Evolutionary conservation across 2,113 vertebrate genomes (phyloP), one percentile per base, ranked within the genome.

Genomic region (Cololabis saira): DNA sequence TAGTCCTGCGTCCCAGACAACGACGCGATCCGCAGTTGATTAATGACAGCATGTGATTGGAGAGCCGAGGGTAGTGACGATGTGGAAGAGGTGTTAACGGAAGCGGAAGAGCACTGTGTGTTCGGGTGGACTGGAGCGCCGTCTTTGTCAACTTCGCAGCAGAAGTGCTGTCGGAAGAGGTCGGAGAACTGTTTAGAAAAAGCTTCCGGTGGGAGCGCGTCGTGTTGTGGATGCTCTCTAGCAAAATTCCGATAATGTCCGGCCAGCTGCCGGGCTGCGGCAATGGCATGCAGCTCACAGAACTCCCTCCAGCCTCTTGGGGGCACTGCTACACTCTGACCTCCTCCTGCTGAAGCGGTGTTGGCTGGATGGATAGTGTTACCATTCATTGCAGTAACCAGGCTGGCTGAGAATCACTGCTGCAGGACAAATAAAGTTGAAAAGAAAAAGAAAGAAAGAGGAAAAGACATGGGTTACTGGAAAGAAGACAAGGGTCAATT

Each of bases 311-410:
- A 99, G 94, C 95, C 94, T 76, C 93, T 89, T 3, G 94, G 93
- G 84, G 90, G 83, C 19, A 81, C 78, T 74, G 78, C 81, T 48
- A 88, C 71, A 43, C 80, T 79, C n/a, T 72, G 77, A 74, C 85
- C 82, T 64, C 85, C 87, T 80, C 84, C 89, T 78, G 78, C 77
- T 73, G 88, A 69, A 40, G 87, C 71, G 41, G 92, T 90, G 68
- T 87, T 89, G 77, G 90, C 83, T 77, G 93, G 92, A 91, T 96
- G 93, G 89, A 95, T 91, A 91, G 95, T 85, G 87, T 96, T 96
- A 90, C 96, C 97, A 92, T 96, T 99, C 98, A 99, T 99, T 93
- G 95, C 92, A 93, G 94, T 94, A 94, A 92, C 89, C 92, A 93
- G 90, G 90, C 89, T 82, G 81, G 93, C 70, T 93, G 59, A 86